Evolutionary conservation across 1,140 invertebrate species (phyloP).

Genomic region (Antheraea pernyi): DNA sequence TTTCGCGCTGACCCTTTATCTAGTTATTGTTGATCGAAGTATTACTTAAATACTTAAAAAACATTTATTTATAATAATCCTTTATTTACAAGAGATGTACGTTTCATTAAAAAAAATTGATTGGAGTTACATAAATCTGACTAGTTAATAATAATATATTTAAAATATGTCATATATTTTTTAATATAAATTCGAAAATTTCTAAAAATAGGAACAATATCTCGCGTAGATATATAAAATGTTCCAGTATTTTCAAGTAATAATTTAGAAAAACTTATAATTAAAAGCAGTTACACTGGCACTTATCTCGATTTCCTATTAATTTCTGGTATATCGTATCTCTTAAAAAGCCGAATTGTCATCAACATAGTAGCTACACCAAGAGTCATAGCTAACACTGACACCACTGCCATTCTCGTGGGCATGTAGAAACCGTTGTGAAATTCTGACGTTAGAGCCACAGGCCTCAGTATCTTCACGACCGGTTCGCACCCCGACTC

Average conservation of each 20-base stretch:
- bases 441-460: conserved; percentile 52
- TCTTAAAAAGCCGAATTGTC: conserved; percentile 55
- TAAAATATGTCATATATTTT: not conserved
- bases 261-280: not conserved
- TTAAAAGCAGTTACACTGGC: not conserved
- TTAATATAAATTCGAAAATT: not conserved
- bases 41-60: too few species aligned
- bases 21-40: too few species aligned
- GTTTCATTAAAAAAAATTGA: not conserved
- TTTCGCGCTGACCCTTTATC: too few species aligned
- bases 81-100: conserved; percentile 1
- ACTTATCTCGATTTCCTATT: conserved; percentile 58
- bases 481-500: conserved; percentile 83
- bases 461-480: conserved; percentile 70
- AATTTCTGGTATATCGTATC: conserved; percentile 26
- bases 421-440: conserved; percentile 31
- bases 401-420: conserved; percentile 38
- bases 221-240: not conserved
- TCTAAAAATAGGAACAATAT: not conserved
- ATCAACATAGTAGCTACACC: conserved; percentile 51
- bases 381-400: conserved; percentile 43
- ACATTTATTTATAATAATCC: not conserved
- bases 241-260: not conserved
- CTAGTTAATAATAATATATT: not conserved
- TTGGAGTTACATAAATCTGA: not conserved